Evolutionary conservation across 2,797 vertebrate species (phyloP).

Genomic region (Pteronotus mesoamericanus): DNA sequence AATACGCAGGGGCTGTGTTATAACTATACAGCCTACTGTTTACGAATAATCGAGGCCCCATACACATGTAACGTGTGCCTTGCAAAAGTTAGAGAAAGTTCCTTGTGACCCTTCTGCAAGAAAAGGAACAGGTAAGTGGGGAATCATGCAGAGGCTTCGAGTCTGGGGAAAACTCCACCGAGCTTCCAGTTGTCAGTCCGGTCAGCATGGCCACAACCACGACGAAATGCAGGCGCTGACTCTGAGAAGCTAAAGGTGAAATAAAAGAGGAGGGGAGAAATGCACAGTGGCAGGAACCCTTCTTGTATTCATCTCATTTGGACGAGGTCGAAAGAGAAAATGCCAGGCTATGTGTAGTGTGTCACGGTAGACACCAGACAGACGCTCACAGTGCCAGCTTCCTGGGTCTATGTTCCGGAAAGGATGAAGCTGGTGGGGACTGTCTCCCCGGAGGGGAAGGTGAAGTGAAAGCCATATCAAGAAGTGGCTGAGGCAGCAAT

Average conservation of each 20-base stretch:
- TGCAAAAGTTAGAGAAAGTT: background rate
- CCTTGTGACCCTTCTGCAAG: background rate
- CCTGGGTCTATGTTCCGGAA: background rate
- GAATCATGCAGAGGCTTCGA: background rate
- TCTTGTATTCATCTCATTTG: background rate
- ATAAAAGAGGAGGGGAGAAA: background rate
- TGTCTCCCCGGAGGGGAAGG: background rate
- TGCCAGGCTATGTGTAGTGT: background rate
- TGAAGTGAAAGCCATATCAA: background rate
- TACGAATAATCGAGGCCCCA: background rate
- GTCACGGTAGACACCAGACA: background rate
- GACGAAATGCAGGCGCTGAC: slow-evolving; percentile 32
- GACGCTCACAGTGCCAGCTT: background rate
- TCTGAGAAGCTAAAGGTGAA: slow-evolving; percentile 28
- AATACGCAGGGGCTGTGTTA: background rate
- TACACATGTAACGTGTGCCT: background rate
- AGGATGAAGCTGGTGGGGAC: background rate
- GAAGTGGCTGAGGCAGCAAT: background rate
- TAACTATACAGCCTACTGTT: background rate
- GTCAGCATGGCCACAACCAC: background rate
- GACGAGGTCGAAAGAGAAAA: slow-evolving; percentile 21
- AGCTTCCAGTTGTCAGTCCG: slow-evolving; percentile 18
- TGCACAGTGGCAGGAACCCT: background rate
- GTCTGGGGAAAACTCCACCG: background rate
- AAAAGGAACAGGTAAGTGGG: background rate